Evolutionary conservation across 2,113 vertebrate genomes (phyloP), one percentile per base, ranked within the genome.

Genomic region (Cyanistes caeruleus): DNA sequence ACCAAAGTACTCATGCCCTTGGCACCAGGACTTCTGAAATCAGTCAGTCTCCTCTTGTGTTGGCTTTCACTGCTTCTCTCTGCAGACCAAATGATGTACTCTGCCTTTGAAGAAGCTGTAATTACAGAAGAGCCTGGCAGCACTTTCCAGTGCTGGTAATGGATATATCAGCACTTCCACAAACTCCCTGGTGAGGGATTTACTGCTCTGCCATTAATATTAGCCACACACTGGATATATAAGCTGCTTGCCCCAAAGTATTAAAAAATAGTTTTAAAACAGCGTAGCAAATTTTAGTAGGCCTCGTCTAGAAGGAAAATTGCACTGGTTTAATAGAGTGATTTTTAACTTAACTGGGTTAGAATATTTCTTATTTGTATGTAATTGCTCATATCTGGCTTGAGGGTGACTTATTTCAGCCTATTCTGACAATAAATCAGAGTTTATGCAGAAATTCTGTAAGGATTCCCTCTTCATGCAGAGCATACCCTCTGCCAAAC

Each of bases 31-130:
- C 77, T 94, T 95, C 62, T 79, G 81, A 93, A 16, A 84, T 64
- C 44, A 72, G 30, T 25, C 39, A 20, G 59, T 92, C 46, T 88
- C 5, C 73, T 75, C 64, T 68, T 0, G 0, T 46, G 44, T 56
- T 78, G 69, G 64, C 56, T 95, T 89, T 89, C 0, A 0, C 48
- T 48, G 56, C 69, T 94, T 86, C 73, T 95, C 69, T 96, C 89
- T 91, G 86, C 73, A 94, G 96, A 95, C 91, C 80, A 72, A 72
- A 39, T 48, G 52, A 89, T 72, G 64, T 55, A 51, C 64, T 92
- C 72, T 43, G 49, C 86, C 75, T 89, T 95, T 96, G 95, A 96
- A 97, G 94, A 91, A 87, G 52, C 73, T 82, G 76, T 91, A 96
- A 97, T 96, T 97, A 89, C 77, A 72, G 80, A 81, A 82, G 87